Evolutionary conservation across 2,888 invertebrate species (phyloP).

Genomic region (Tetragnatha montana): DNA sequence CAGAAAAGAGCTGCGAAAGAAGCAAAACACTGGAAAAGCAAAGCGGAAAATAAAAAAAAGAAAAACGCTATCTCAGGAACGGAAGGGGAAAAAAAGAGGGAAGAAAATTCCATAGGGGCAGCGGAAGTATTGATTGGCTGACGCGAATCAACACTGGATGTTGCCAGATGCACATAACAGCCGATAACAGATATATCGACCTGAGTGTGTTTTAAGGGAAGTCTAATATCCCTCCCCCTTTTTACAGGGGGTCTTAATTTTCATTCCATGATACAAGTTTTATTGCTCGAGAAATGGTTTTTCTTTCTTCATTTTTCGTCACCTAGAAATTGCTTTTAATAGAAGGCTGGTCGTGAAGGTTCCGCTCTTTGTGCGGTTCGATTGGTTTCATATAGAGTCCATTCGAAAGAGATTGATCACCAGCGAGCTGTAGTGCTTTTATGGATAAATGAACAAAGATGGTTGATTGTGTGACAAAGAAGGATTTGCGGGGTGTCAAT

Average conservation of each 20-base stretch:
- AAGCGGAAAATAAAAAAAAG: conserved; percentile 29
- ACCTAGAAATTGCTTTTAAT: not conserved
- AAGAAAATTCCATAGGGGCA: conserved; percentile 30
- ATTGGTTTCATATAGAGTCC: not conserved
- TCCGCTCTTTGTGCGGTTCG: not conserved
- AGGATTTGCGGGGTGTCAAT: not conserved
- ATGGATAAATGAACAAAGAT: not conserved
- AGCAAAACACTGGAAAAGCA: conserved; percentile 25
- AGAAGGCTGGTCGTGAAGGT: not conserved
- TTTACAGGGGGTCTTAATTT: conserved; percentile 34
- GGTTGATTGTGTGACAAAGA: not conserved
- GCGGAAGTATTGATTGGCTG: conserved; percentile 35
- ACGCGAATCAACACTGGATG: conserved; percentile 34
- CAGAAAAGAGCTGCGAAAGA: conserved; percentile 4
- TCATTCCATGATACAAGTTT: conserved; percentile 21
- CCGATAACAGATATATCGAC: conserved; percentile 53
- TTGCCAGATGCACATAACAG: conserved; percentile 57
- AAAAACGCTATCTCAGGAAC: not conserved
- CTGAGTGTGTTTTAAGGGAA: conserved; percentile 34
- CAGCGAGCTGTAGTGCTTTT: not conserved
- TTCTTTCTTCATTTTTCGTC: not conserved
- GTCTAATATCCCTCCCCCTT: conserved; percentile 11
- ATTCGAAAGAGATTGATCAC: not conserved
- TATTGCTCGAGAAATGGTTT: not conserved
- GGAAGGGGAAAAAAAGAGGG: conserved; percentile 2